These are phyloP conservation scores for Ispidina picta DNA, from an alignment of 2,797 vertebrate genomes.

Conservation along the genomic window DNA sequence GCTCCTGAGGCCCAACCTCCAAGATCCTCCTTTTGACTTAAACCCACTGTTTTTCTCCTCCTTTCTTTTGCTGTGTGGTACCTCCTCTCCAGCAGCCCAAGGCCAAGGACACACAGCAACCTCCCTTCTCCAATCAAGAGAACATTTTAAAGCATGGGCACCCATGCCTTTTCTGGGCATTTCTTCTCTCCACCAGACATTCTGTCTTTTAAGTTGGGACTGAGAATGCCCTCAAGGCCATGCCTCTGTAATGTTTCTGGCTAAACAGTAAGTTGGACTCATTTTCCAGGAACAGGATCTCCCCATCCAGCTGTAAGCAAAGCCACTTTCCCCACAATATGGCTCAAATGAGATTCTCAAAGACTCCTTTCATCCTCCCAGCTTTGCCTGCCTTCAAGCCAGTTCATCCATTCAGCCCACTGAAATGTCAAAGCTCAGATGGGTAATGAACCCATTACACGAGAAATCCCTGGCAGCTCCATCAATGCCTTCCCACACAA, in stretches of 20 bases:
- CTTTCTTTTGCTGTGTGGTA: neutral
- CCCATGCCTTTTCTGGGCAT: neutral
- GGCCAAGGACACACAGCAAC: neutral
- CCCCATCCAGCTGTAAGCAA: conserved; percentile 12
- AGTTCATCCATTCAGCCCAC: conserved; percentile 35
- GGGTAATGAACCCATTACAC: neutral
- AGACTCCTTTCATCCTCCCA: conserved; percentile 47
- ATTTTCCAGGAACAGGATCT: conserved; percentile 12
- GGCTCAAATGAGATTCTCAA: conserved; percentile 39
- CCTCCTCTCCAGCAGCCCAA: neutral
- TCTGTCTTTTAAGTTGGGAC: neutral
- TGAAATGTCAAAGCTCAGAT: conserved; percentile 64
- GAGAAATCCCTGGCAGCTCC: conserved; percentile 17
- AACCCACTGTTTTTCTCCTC: neutral
- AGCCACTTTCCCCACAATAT: neutral
- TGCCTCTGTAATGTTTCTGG: neutral
- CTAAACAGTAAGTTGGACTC: neutral
- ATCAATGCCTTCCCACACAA: neutral
- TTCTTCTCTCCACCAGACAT: neutral
- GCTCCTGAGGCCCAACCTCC: neutral
- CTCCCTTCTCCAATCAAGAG: neutral
- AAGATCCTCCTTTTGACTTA: neutral
- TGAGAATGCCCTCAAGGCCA: neutral
- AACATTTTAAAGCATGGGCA: neutral
- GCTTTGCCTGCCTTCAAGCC: conserved; percentile 10